Evolutionary conservation across 2,888 invertebrate genomes (phyloP).

Genomic region (Copidosoma aretas): DNA sequence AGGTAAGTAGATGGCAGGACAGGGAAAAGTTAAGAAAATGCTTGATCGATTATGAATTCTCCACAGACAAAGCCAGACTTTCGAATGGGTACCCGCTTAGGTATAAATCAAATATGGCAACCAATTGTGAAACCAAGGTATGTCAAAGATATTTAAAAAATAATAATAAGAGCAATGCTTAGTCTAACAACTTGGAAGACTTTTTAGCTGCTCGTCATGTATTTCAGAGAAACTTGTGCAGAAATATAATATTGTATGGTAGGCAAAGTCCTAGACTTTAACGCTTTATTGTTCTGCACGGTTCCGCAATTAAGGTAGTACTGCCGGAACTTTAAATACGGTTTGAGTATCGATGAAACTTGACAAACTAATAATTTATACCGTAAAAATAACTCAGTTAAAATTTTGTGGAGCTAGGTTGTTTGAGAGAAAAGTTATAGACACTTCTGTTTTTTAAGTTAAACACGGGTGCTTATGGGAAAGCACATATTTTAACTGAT

Average conservation of each 20-base stretch:
- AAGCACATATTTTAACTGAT: no score
- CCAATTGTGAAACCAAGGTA: conserved; percentile 59
- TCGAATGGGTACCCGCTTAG: conserved; percentile 71
- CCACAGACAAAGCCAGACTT: conserved; percentile 75
- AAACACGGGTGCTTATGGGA: no score
- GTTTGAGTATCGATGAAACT: no score
- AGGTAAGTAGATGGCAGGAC: conserved; percentile 66
- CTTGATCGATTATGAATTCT: conserved; percentile 31
- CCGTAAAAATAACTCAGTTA: no score
- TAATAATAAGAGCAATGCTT: not conserved
- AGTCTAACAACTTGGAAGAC: not conserved
- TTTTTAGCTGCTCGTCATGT: not conserved
- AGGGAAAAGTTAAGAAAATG: not conserved
- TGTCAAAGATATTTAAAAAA: not conserved
- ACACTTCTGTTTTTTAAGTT: no score
- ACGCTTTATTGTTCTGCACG: no score
- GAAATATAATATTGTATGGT: not conserved
- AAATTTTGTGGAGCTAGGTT: no score
- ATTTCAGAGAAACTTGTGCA: no score
- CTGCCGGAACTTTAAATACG: no score
- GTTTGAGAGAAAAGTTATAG: no score
- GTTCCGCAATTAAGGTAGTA: no score
- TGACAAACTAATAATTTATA: no score
- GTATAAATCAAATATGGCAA: conserved; percentile 73
- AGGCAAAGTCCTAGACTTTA: not conserved